Percentiles rank a stretch among this genome's conserved stretches.
These are phyloP conservation scores for Ranitomeya variabilis DNA, from an alignment of 2,113 vertebrate genomes.

Conservation along the genomic window DNA sequence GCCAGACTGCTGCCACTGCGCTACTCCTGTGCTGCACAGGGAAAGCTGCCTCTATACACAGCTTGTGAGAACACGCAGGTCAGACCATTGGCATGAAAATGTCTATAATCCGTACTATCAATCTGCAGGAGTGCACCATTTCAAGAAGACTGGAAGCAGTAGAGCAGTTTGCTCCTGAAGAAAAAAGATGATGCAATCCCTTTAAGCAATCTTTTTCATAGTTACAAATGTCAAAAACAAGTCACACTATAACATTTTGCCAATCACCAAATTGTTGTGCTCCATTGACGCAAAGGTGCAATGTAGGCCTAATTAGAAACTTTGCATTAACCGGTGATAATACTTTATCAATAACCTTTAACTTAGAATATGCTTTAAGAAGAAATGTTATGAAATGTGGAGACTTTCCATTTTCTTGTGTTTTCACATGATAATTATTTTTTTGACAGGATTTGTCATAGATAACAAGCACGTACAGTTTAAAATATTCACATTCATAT, in stretches of 20 bases:
- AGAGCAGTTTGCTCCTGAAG: no score
- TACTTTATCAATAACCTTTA: conserved; percentile 7
- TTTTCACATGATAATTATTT: conserved; percentile 22
- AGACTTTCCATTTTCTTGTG: not conserved
- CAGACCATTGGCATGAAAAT: no score
- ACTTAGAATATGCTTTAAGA: not conserved
- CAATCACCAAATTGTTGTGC: not conserved
- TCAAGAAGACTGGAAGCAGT: no score
- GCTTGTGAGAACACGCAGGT: no score
- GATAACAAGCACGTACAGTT: not conserved
- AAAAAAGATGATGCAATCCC: no score
- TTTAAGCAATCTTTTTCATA: not conserved
- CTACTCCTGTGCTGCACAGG: no score
- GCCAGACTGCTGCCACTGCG: no score
- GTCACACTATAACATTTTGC: conserved; percentile 27
- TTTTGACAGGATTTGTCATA: not conserved
- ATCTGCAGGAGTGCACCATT: no score
- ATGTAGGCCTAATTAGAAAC: conserved; percentile 1
- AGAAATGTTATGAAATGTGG: not conserved
- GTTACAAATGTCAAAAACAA: conserved; percentile 1
- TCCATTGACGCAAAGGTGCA: not conserved
- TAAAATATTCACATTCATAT: not conserved
- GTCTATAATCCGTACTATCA: no score
- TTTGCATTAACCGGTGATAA: not conserved
- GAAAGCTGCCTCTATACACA: no score